These are phyloP conservation scores for Phyllopteryx taeniolatus DNA, from an alignment of 2,113 vertebrate genomes.

Conservation along the genomic window DNA sequence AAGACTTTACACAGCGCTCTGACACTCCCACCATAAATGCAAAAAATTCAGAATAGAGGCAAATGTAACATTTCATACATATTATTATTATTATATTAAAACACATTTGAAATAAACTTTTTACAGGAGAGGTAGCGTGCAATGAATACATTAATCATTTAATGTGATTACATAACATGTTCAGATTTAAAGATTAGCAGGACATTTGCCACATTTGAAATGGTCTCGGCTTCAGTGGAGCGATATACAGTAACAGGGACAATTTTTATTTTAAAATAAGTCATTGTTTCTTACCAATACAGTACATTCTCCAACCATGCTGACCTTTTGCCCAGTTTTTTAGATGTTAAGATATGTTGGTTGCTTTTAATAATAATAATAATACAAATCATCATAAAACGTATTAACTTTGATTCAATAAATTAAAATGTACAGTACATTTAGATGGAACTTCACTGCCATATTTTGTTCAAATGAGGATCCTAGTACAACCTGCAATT, in stretches of 20 bases:
- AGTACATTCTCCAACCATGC: neutral
- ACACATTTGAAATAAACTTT: no score
- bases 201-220: neutral
- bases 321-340: neutral
- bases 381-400: no score
- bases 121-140: neutral
- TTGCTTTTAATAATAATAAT: no score
- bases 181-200: neutral
- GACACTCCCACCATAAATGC: neutral
- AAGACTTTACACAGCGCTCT: constrained; percentile 3
- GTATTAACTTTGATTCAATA: no score
- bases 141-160: neutral
- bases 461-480: no score
- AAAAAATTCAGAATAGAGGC: neutral
- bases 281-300: neutral
- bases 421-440: no score
- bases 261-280: neutral
- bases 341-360: no score
- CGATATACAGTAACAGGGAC: neutral
- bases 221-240: neutral
- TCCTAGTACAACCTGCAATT: no score
- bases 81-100: neutral
- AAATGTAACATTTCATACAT: neutral
- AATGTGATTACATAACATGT: neutral
- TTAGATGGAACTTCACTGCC: no score